These are phyloP conservation scores for Thymelicus lineola DNA, from an alignment of 2,888 invertebrate genomes.

Conservation along the genomic window DNA sequence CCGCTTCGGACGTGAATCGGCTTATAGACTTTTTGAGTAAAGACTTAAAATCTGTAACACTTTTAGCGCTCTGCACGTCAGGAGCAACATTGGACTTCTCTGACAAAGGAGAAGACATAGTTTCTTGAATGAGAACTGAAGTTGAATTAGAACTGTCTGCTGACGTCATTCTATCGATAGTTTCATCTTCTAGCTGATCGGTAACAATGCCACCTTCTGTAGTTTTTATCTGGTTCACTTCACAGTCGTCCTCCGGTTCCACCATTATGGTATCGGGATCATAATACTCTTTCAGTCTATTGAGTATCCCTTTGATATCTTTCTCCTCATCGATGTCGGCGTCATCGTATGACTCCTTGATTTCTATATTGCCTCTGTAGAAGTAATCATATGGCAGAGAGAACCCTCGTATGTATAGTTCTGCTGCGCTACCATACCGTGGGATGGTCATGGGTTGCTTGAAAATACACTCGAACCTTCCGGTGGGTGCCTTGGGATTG, in stretches of 20 bases:
- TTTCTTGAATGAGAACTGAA: constrained; percentile 29
- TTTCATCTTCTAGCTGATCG: constrained; percentile 53
- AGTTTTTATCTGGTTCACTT: constrained; percentile 38
- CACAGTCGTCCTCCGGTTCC: constrained; percentile 52
- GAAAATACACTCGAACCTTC: constrained; percentile 85
- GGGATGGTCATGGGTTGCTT: constrained; percentile 67
- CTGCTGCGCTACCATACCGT: constrained; percentile 55
- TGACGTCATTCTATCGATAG: constrained; percentile 54
- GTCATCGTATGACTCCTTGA: constrained; percentile 53
- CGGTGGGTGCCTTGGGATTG: constrained; percentile 77
- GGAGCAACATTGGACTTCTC: constrained; percentile 36
- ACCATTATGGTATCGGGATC: constrained; percentile 56
- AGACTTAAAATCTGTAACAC: constrained; percentile 50
- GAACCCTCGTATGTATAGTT: constrained; percentile 62
- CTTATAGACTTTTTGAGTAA: constrained; percentile 48
- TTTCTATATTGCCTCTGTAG: constrained; percentile 61
- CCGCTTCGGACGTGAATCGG: constrained; percentile 37
- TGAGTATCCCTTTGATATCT: constrained; percentile 55
- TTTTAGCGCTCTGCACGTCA: constrained; percentile 49
- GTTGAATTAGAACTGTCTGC: constrained; percentile 40
- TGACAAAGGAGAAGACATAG: constrained; percentile 26
- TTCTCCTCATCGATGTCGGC: constrained; percentile 54
- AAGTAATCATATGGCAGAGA: constrained; percentile 67
- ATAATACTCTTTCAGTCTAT: constrained; percentile 57
- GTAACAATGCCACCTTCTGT: constrained; percentile 52